phyloP scores from a whole-genome alignment of 2,888 invertebrate species.

The Sarcophaga carnaria region DNA sequence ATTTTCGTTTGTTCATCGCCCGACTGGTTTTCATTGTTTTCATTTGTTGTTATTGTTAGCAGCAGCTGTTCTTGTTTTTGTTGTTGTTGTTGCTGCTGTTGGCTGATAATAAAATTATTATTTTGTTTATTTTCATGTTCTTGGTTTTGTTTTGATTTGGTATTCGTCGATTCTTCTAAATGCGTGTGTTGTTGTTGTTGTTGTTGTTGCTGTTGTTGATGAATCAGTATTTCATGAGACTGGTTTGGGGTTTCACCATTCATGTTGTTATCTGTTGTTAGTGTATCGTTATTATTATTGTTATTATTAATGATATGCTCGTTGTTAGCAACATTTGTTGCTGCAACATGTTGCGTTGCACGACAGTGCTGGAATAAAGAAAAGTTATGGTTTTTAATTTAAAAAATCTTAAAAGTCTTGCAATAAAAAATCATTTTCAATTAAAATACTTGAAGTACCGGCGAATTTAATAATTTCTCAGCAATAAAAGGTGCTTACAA shows the following conservation, averaged over 20 bases:
- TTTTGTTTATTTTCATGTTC: constrained; percentile 72
- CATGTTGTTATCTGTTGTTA: constrained; percentile 26
- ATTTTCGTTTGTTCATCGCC: constrained; percentile 49
- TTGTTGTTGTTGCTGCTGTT: constrained; percentile 49
- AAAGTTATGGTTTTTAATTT: background rate
- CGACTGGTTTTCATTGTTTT: constrained; percentile 18
- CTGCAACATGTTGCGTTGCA: constrained; percentile 50
- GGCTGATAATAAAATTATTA: constrained; percentile 60
- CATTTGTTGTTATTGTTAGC: constrained; percentile 47
- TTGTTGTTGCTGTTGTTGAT: constrained; percentile 35
- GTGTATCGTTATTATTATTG: constrained; percentile 23
- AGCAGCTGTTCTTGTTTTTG: constrained; percentile 42
- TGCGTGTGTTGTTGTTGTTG: background rate
- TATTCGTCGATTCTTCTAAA: constrained; percentile 70
- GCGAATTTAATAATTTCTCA: too few species aligned
- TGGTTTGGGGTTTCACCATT: constrained; percentile 51
- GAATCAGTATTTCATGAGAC: constrained; percentile 37
- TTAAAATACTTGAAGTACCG: too few species aligned
- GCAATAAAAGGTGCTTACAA: too few species aligned
- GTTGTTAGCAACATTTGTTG: constrained; percentile 59
- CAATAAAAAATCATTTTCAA: too few species aligned
- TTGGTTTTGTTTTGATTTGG: constrained; percentile 77
- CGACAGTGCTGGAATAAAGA: constrained; percentile 56
- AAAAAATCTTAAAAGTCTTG: too few species aligned
- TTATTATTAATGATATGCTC: constrained; percentile 61